A percentile compares a stretch with the other conserved stretches of the same genome.
These are phyloP conservation scores for Drosophila bocqueti DNA, from an alignment of 1,140 invertebrate genomes.

Conservation along the genomic window DNA sequence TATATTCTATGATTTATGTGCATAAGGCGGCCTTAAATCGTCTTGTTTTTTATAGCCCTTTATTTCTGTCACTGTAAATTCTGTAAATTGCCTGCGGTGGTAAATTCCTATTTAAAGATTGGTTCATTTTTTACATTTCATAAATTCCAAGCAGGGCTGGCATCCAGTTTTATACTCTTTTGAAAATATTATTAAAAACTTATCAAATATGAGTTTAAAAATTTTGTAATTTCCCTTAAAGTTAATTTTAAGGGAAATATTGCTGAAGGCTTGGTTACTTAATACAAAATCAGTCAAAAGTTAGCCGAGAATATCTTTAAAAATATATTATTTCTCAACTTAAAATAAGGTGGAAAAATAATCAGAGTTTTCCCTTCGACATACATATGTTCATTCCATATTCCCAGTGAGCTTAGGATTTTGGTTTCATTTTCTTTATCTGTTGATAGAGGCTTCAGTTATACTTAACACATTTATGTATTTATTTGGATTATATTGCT, in stretches of 20 bases:
- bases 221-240: not conserved
- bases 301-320: not conserved
- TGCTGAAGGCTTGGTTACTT: not conserved
- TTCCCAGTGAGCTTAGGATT: no score
- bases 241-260: not conserved
- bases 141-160: not conserved
- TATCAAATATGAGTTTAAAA: not conserved
- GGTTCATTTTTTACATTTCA: not conserved
- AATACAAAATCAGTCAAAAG: not conserved
- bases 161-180: not conserved
- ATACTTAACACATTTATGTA: not conserved
- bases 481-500: not conserved
- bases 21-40: not conserved
- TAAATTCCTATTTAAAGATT: not conserved
- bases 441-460: no score
- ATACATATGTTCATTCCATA: no score
- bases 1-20: not conserved
- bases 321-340: not conserved
- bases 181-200: not conserved
- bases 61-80: conserved; percentile 20
- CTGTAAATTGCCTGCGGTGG: not conserved
- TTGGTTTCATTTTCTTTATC: no score
- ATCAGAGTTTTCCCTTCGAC: no score
- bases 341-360: no score
- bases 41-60: not conserved